phyloP scores from a whole-genome alignment of 2,797 vertebrate genomes.

The Emys orbicularis region DNA sequence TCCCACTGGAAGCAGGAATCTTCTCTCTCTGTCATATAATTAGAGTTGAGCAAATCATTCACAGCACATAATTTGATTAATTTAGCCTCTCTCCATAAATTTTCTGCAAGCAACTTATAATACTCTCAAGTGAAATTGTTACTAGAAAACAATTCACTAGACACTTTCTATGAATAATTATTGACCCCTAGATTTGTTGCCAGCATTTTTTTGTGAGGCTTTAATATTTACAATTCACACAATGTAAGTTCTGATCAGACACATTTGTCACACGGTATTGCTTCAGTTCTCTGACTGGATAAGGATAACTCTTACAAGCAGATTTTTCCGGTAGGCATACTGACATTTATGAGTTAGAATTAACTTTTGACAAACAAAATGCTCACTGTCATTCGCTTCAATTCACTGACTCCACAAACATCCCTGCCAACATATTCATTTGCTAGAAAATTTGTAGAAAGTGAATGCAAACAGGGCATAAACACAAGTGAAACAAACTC shows the following conservation, averaged over 20 bases:
- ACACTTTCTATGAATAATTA: background rate
- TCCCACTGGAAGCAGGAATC: background rate
- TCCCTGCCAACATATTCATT: slow-evolving; percentile 49
- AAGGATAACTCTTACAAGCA: slow-evolving; percentile 27
- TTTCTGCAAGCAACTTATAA: background rate
- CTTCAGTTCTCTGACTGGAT: background rate
- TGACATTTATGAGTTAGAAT: background rate
- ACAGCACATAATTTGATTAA: background rate
- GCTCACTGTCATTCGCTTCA: slow-evolving; percentile 50
- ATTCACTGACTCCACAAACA: slow-evolving; percentile 59
- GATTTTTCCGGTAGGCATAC: slow-evolving; percentile 24
- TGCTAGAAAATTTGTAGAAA: slow-evolving; percentile 56
- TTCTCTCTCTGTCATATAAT: background rate
- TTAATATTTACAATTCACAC: background rate
- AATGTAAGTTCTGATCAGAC: background rate
- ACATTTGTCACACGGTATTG: background rate
- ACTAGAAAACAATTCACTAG: background rate
- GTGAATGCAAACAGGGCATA: background rate
- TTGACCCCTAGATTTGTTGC: background rate
- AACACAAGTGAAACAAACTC: slow-evolving; percentile 43
- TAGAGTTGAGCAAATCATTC: background rate
- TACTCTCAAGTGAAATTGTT: background rate
- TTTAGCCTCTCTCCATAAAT: background rate
- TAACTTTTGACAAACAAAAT: slow-evolving; percentile 45
- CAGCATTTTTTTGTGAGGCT: background rate